These are phyloP conservation scores for Chromobotia macracanthus DNA, from an alignment of 2,797 vertebrate species.

Conservation along the genomic window DNA sequence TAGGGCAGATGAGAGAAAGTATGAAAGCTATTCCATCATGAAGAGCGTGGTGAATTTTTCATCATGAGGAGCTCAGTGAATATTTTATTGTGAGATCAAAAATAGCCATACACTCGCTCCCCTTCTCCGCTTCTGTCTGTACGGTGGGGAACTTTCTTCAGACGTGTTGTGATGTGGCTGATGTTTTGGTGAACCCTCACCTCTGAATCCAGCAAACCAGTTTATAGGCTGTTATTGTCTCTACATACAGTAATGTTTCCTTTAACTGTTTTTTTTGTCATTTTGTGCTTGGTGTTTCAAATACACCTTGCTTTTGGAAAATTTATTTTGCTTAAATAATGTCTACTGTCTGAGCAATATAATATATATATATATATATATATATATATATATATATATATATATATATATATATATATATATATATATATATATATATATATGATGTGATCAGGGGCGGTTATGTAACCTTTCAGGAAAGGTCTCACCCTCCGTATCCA, in stretches of 20 bases:
- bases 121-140: background rate
- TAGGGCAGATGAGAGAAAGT: conserved; percentile 9
- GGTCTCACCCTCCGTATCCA: no score
- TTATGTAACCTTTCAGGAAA: background rate
- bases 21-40: conserved; percentile 50
- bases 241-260: background rate
- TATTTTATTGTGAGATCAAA: conserved; percentile 55
- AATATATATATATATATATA: no score
- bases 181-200: no score
- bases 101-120: conserved; percentile 46
- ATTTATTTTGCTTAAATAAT: background rate
- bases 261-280: background rate
- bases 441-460: background rate
- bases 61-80: conserved; percentile 52
- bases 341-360: no score
- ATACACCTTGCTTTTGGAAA: background rate
- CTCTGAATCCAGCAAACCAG: background rate
- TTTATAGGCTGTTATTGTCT: background rate
- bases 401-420: no score
- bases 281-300: background rate
- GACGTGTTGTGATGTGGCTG: no score
- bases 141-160: background rate
- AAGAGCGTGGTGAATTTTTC: conserved; percentile 54
- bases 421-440: no score
- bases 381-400: no score